phyloP scores from a whole-genome alignment of 2,888 invertebrate species.

The Mythimna pallens region DNA sequence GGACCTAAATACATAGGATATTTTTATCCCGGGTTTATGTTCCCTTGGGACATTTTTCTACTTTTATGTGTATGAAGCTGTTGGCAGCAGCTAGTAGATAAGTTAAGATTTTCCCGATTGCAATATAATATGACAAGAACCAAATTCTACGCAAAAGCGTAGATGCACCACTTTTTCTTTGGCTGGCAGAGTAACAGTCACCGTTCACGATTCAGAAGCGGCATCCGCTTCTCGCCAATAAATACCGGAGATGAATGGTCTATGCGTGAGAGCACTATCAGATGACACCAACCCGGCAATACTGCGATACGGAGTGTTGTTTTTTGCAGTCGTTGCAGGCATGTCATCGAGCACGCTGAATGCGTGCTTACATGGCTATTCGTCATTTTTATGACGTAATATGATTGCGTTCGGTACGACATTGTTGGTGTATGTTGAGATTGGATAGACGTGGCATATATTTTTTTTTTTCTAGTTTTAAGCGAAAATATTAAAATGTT shows the following conservation, averaged over 20 bases:
- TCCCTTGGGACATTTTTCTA: too few species aligned
- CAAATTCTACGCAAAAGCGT: background rate
- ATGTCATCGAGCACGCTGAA: conserved; percentile 77
- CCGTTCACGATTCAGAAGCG: conserved; percentile 68
- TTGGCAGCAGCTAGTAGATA: too few species aligned
- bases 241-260: conserved; percentile 83
- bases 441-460: conserved; percentile 59
- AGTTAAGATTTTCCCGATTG: too few species aligned
- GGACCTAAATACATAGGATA: too few species aligned
- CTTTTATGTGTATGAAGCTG: too few species aligned
- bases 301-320: conserved; percentile 55
- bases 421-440: conserved; percentile 55
- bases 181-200: conserved; percentile 63
- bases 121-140: too few species aligned
- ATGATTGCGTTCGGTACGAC: conserved; percentile 77
- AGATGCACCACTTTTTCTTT: background rate
- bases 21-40: too few species aligned
- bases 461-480: too few species aligned
- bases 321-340: conserved; percentile 72
- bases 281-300: conserved; percentile 72
- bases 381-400: conserved; percentile 88
- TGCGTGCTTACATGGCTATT: conserved; percentile 82
- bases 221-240: conserved; percentile 83
- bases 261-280: conserved; percentile 83
- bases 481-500: background rate